Conservation (phyloP, 1,140 invertebrate species). For the Wasmannia auropunctata region DNA sequence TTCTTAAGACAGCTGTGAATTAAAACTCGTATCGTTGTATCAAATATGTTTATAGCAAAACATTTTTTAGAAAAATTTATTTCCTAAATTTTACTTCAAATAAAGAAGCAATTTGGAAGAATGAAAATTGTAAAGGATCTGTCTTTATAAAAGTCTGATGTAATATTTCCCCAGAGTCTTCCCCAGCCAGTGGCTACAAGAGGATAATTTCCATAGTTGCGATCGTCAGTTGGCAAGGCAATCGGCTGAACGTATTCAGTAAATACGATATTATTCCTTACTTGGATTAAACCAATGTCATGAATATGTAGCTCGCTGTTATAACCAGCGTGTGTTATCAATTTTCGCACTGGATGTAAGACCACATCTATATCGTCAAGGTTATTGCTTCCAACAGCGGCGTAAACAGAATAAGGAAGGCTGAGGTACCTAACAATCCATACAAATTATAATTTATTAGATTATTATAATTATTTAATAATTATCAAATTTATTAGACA, state of each 20-base stretch:
- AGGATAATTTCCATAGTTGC: constrained; percentile 25
- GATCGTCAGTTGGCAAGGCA: neutral
- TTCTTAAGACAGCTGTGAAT: neutral
- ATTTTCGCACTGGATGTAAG: neutral
- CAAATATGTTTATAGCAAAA: neutral
- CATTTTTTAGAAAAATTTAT: neutral
- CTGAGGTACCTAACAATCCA: neutral
- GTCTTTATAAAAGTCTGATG: neutral
- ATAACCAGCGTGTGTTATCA: constrained; percentile 13
- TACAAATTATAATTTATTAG: too few relatives aligned
- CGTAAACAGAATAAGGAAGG: neutral
- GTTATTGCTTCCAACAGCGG: constrained; percentile 3
- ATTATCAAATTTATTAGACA: too few relatives aligned
- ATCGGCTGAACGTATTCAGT: neutral
- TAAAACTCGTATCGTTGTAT: neutral
- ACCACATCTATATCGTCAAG: neutral
- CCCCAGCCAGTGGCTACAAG: constrained; percentile 21
- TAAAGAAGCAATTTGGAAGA: neutral
- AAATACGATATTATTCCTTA: neutral
- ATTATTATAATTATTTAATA: too few relatives aligned
- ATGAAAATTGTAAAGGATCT: neutral
- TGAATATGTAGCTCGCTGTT: neutral
- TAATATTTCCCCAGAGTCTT: neutral
- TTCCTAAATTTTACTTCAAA: neutral
- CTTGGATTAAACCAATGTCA: constrained; percentile 7